These are phyloP conservation scores for Tyto alba DNA, from an alignment of 2,113 vertebrate genomes.

Conservation along the genomic window DNA sequence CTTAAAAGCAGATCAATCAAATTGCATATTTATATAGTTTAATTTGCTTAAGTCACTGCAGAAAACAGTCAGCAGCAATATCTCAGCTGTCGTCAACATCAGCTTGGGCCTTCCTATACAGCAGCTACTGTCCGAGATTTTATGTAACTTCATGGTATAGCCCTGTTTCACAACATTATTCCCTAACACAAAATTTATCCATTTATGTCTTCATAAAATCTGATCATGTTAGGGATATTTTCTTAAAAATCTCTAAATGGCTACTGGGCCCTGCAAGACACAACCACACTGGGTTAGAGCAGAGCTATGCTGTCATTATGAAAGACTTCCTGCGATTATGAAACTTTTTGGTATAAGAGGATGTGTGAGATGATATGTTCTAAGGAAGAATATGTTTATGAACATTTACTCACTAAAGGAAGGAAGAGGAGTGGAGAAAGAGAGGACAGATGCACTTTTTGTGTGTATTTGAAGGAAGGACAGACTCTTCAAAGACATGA, in stretches of 20 bases:
- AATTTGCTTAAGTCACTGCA: neutral
- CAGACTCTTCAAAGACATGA: neutral
- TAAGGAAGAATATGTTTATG: neutral
- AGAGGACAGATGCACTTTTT: neutral
- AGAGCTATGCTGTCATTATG: neutral
- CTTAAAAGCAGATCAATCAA: neutral
- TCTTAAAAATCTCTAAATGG: neutral
- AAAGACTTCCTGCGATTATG: neutral
- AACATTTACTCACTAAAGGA: neutral
- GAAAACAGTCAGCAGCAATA: neutral
- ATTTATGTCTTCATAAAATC: neutral
- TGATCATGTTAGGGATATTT: neutral
- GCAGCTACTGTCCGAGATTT: neutral
- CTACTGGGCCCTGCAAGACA: neutral
- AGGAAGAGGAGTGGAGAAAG: neutral
- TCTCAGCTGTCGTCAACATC: neutral
- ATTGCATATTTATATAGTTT: neutral
- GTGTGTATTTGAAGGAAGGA: neutral
- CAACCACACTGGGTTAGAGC: neutral
- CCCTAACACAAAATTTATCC: neutral
- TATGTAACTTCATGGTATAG: neutral
- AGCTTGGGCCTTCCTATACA: neutral
- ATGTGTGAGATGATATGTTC: neutral
- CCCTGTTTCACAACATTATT: neutral
- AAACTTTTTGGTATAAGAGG: neutral